phyloP scores from a whole-genome alignment of 2,888 invertebrate genomes.

The Hydropsyche betteni region DNA sequence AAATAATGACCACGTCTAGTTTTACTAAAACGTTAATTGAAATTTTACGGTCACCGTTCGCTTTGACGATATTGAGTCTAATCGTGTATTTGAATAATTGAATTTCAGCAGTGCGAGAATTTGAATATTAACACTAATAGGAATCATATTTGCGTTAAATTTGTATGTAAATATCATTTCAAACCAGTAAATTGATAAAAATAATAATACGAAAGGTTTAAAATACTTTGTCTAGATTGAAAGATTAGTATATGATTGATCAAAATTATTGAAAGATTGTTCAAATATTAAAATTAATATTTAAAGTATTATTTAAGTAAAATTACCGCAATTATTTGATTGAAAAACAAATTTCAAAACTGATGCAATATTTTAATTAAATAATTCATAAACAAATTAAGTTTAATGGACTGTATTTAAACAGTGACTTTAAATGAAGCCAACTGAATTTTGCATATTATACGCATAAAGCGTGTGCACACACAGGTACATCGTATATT shows the following conservation, averaged over 20 bases:
- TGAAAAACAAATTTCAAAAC: no score
- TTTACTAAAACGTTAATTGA: not conserved
- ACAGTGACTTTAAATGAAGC: constrained; percentile 14
- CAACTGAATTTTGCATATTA: constrained; percentile 12
- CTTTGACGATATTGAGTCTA: not conserved
- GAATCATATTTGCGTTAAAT: not conserved
- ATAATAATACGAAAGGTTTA: no score
- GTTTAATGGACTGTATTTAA: no score
- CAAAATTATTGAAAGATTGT: no score
- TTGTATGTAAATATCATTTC: not conserved
- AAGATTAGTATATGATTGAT: no score
- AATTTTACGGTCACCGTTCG: not conserved
- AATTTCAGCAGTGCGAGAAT: constrained; percentile 8
- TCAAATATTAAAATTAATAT: no score
- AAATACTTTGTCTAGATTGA: no score
- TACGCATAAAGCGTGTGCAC: not conserved
- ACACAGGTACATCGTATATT: not conserved
- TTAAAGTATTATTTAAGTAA: no score
- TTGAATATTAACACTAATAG: not conserved
- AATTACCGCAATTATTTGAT: no score
- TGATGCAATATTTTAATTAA: no score
- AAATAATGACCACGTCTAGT: not conserved
- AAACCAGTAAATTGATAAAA: no score
- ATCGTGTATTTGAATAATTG: constrained; percentile 21
- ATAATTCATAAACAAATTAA: no score